Conservation (phyloP, 2,113 vertebrate species). For the Catagonus wagneri region DNA sequence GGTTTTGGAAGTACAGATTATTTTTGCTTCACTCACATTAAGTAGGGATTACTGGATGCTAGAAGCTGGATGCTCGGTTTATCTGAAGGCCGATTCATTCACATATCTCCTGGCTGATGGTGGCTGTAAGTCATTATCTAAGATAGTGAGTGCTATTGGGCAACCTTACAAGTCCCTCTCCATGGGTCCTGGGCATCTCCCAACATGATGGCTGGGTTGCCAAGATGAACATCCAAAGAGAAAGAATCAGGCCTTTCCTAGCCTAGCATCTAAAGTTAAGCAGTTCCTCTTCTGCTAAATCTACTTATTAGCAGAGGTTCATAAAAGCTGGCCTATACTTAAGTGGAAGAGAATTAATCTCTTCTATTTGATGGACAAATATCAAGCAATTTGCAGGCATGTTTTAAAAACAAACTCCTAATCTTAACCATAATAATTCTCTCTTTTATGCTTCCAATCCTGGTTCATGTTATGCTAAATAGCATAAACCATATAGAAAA, state of each 20-base stretch:
- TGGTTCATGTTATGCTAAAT: neutral
- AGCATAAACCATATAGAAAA: neutral
- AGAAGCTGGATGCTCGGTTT: neutral
- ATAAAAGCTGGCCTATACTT: neutral
- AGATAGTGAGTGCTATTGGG: neutral
- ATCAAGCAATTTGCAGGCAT: neutral
- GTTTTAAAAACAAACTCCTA: neutral
- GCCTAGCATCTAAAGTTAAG: neutral
- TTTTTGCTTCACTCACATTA: neutral
- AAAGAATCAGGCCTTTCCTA: neutral
- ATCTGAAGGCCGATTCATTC: neutral
- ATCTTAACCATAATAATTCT: neutral
- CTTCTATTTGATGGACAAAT: neutral
- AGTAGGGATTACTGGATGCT: neutral
- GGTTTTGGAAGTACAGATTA: neutral
- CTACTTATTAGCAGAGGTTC: neutral
- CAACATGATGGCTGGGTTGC: neutral
- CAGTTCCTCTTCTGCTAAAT: neutral
- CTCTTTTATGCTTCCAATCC: neutral
- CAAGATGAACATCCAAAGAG: neutral
- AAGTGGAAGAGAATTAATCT: neutral
- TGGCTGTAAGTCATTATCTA: neutral
- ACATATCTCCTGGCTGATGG: neutral
- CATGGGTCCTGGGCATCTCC: neutral
- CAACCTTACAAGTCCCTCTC: neutral